Base-by-base conservation (phyloP, 2,888 invertebrate species). In the Drosophila meridionalis region DNA sequence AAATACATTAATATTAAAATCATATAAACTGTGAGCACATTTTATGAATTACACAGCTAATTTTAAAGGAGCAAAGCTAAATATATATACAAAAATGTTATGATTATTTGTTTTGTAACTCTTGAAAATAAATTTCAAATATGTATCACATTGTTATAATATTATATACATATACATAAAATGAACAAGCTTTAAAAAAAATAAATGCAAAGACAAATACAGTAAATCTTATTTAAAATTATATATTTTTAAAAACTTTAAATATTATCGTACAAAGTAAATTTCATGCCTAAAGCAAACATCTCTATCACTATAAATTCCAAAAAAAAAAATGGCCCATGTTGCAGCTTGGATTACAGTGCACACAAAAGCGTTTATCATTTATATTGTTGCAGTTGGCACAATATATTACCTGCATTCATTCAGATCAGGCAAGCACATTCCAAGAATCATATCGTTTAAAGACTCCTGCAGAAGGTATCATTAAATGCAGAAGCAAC, bases 361-460 rank as follows among this genome's bases (percentile, higher is more conserved):
- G 12, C 14, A 30, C 4, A 14, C 4, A 32, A 14, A 38, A 47
- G 14, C 42, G 40, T 30, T 57, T 57, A 62, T 34, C 30, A 40
- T 34, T 48, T 50, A 14, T 20, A 43, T 40, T 26, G 43, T n/a
- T 38, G 34, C 53, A 59, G 55, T 52, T 50, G 63, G 12, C 43
- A 36, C 12, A 50, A 64, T 56, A 56, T 56, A 42, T 42, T 64
- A 58, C 12, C 64, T 58, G 67, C 71, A 76, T 58, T 69, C 63
- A 73, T 67, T 64, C 69, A 65, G 59, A 57, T 63, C 59, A 14
- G 56, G 38, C 56, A 14, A 56, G 42, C 67, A 56, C 76, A 88
- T 88, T 85, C 87, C 87, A 65, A 70, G 85, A 85, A 88, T 58
- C 59, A 76, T 73, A 88, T 70, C 87, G 76, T 83, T 88, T 83